These are phyloP conservation scores for Conomelus anceps DNA, from an alignment of 2,888 invertebrate species.

Conservation along the genomic window DNA sequence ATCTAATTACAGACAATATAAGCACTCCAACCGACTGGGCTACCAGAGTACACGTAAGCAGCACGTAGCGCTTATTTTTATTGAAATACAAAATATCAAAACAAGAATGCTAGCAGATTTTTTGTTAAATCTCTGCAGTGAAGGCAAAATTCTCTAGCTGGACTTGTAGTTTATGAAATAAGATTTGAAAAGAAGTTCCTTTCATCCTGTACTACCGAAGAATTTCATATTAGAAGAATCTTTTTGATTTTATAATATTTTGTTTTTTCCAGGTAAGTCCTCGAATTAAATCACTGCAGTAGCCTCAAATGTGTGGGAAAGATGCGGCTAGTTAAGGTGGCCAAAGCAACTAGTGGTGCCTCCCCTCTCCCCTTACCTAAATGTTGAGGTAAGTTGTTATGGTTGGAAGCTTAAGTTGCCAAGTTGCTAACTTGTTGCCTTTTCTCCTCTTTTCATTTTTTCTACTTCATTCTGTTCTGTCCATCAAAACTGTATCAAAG, in stretches of 20 bases:
- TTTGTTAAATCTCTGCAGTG: too few relatives aligned
- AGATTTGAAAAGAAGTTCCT: too few relatives aligned
- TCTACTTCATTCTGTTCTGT: not conserved
- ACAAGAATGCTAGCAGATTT: too few relatives aligned
- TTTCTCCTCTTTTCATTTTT: not conserved
- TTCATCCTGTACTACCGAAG: too few relatives aligned
- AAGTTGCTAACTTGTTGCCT: not conserved
- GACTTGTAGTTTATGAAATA: too few relatives aligned
- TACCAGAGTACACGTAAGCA: too few relatives aligned
- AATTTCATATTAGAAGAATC: not conserved
- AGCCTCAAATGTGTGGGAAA: not conserved
- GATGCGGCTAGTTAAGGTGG: too few relatives aligned
- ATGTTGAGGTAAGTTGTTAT: not conserved
- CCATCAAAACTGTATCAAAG: not conserved
- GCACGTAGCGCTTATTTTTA: too few relatives aligned
- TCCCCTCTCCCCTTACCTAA: not conserved
- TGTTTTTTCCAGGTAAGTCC: not conserved
- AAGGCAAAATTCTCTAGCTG: too few relatives aligned
- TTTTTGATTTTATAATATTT: not conserved
- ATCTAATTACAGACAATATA: too few relatives aligned
- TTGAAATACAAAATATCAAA: too few relatives aligned
- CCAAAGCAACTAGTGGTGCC: not conserved
- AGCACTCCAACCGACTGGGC: too few relatives aligned
- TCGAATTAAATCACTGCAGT: not conserved
- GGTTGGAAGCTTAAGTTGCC: not conserved